Conservation (phyloP, 2,888 invertebrate species). For the Amorpha juglandis region DNA sequence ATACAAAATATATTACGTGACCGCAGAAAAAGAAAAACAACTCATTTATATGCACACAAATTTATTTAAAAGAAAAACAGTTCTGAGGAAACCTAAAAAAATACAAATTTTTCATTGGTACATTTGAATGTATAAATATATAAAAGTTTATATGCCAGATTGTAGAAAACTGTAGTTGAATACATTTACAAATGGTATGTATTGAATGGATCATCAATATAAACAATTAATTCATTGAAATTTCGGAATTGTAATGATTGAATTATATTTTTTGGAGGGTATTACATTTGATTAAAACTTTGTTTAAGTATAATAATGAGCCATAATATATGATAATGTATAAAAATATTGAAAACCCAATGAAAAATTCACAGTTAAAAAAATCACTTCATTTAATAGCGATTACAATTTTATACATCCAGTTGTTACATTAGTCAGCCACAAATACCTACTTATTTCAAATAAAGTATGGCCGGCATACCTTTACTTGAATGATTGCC, state of each 20-base stretch:
- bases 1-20: slow-evolving; percentile 28
- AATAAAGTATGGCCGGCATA: slow-evolving; percentile 69
- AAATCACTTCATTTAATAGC: background rate
- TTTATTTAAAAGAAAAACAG: slow-evolving; percentile 46
- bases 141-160: slow-evolving; percentile 22
- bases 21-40: slow-evolving; percentile 32
- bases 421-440: slow-evolving; percentile 12
- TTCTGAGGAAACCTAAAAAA: slow-evolving; percentile 33
- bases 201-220: slow-evolving; percentile 57
- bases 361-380: slow-evolving; percentile 60
- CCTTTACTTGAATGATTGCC: slow-evolving; percentile 51
- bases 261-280: slow-evolving; percentile 49
- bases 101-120: slow-evolving; percentile 70
- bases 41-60: slow-evolving; percentile 39
- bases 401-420: background rate
- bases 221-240: slow-evolving; percentile 70
- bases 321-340: slow-evolving; percentile 40
- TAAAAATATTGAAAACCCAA: slow-evolving; percentile 53
- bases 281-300: slow-evolving; percentile 51
- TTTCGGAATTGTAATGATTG: slow-evolving; percentile 59
- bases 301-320: slow-evolving; percentile 32
- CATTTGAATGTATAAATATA: slow-evolving; percentile 23
- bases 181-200: slow-evolving; percentile 43
- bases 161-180: slow-evolving; percentile 32
- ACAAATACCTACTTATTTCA: slow-evolving; percentile 43